A percentile compares a stretch with the other conserved stretches of the same genome.
These are phyloP conservation scores for Lepisosteus osseus DNA, from an alignment of 2,113 vertebrate species.

Conservation along the genomic window DNA sequence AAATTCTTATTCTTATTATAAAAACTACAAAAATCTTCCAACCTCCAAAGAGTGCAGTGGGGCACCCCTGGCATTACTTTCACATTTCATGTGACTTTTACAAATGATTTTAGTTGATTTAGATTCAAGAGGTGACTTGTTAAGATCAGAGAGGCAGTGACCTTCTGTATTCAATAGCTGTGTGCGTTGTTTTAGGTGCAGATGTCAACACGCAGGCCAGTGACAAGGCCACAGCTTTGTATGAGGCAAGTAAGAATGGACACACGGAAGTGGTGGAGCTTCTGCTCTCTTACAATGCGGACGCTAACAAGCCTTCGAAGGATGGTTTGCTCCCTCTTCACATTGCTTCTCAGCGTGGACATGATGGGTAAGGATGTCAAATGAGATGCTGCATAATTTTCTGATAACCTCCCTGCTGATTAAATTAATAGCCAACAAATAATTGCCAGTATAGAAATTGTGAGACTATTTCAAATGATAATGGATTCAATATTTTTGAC, in stretches of 20 bases:
- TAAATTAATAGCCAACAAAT: too few species aligned
- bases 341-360: constrained; percentile 79
- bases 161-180: too few species aligned
- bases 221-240: constrained; percentile 81
- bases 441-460: not conserved
- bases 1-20: too few species aligned
- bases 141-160: too few species aligned
- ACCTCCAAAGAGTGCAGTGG: too few species aligned
- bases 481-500: too few species aligned
- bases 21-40: too few species aligned
- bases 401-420: too few species aligned
- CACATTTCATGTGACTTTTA: too few species aligned
- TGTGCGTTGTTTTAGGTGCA: constrained; percentile 63
- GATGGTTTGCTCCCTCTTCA: constrained; percentile 83
- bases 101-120: too few species aligned
- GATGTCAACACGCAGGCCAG: constrained; percentile 84
- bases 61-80: too few species aligned
- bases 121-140: too few species aligned
- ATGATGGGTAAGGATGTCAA: constrained; percentile 68
- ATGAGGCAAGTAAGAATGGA: constrained; percentile 86
- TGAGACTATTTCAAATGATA: not conserved
- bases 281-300: constrained; percentile 79
- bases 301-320: constrained; percentile 84
- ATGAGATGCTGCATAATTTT: not conserved
- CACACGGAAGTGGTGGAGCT: constrained; percentile 73